These are phyloP conservation scores for Uropetala carovei DNA, from an alignment of 2,888 invertebrate genomes.

Conservation along the genomic window DNA sequence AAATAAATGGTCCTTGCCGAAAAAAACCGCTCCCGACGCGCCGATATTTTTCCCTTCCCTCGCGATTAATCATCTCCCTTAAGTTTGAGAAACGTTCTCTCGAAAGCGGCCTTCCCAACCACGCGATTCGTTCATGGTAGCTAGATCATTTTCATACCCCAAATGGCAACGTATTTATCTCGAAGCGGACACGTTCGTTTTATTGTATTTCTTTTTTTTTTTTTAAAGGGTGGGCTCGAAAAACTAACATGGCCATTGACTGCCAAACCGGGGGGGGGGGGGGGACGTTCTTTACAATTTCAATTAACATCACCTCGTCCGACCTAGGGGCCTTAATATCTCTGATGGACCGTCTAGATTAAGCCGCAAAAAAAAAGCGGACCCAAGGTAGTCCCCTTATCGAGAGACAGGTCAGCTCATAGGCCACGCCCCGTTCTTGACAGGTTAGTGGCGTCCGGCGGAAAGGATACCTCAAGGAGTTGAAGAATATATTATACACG, in stretches of 20 bases:
- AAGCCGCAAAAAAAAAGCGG: neutral
- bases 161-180: neutral
- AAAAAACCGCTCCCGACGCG: neutral
- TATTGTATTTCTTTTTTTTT: neutral
- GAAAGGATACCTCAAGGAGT: neutral
- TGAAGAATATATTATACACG: neutral
- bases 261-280: neutral
- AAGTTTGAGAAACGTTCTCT: neutral
- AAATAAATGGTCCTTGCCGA: neutral
- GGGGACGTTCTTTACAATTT: neutral
- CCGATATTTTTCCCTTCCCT: neutral
- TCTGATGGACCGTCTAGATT: neutral
- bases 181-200: neutral
- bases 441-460: neutral
- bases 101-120: neutral
- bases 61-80: neutral
- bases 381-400: neutral
- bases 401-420: neutral
- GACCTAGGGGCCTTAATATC: neutral
- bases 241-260: constrained; percentile 9
- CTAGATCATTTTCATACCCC: neutral
- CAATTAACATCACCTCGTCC: neutral
- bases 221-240: neutral
- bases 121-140: neutral
- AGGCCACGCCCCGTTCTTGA: neutral